Base-by-base conservation (phyloP, 2,113 vertebrate species). In the Siniperca chuatsi region DNA sequence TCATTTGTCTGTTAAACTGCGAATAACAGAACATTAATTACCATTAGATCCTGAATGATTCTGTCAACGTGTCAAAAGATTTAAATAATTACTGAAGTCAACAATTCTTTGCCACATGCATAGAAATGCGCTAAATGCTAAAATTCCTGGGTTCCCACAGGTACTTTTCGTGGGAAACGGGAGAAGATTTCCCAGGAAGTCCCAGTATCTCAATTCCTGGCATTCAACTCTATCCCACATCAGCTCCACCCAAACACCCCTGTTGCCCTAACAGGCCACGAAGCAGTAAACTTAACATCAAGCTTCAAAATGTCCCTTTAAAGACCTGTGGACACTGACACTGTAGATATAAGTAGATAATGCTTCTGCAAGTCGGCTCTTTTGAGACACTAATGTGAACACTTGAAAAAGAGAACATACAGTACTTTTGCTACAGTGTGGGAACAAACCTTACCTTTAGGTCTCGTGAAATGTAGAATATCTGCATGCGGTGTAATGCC, bases 221-320 rank as follows among this genome's bases (percentile, higher is more conserved):
- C 75, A 67, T 75, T 66, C 21, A 75, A 82, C 52, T 12, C 42
- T 48, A 42, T 77, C 54, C 81, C 67, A 82, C 68, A 79, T 40
- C 35, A 65, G 46, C 80, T 91, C 81, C 79, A 91, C 86, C 84
- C 80, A 40, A 81, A 40, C 54, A 54, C 46, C 40, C 61, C 42
- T 25, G 62, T 78, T 72, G 80, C 55, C 65, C 67, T 16, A 44
- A 68, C 71, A 55, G 73, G 71, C 48, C 67, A 78, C n/a, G 29
- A 74, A 29, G 55, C 40, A 78, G 40, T 48, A 52, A 76, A 83
- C 72, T 55, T 69, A 66, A 81, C 37, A 76, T 50, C 20, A 78
- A 65, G 50, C 54, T 70, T 82, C 29, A 76, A 76, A 81, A 72
- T 37, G 2, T 62, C 12, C 2, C 57, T 74, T 75, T 77, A 76